Evolutionary conservation across 2,888 invertebrate genomes (phyloP), one percentile per base, ranked within the genome.

Genomic region (Myathropa florea): DNA sequence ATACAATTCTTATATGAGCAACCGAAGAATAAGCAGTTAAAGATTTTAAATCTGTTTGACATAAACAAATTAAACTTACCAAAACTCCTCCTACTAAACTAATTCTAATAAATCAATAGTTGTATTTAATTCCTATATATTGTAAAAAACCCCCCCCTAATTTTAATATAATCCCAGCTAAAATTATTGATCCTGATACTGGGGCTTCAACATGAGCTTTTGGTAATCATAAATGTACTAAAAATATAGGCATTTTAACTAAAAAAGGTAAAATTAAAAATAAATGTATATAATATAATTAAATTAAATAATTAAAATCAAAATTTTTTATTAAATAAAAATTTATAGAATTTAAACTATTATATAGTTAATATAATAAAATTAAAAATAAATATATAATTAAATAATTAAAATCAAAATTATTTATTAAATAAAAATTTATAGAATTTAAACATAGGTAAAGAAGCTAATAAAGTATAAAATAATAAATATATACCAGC

Each of bases 171-270:
- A 96, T 93, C 0, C 95, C 95, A 0, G 96, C 96, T 92, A 96
- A 95, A 94, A 96, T 94, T 93, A 96, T 96, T 2, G 96, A 96
- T 0, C 96, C 96, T 1, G 94, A 93, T 88, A 96, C 93, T 4
- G 96, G 95, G 75, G 96, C 96, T 88, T 96, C 96, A 1, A 96
- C 95, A 95, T 96, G 96, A 92, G 96, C 96, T 72, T 95, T 95
- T 83, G 96, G 96, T 30, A 96, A 91, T 90, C 96, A 96, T 90
- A 95, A 93, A 94, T 96, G 95, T 92, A 95, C 91, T 90, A 95
- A 93, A 94, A 94, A 96, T 91, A 96, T 94, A 3, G 96, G 96
- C 90, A 96, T 94, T 92, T 96, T 96, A 2, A 96, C 94, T 92
- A 96, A 94, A 95, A 96, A n/a, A n/a, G n/a, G n/a, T 88, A 94